A percentile compares a stretch with the other conserved stretches of the same genome.
These are phyloP conservation scores for Zaprionus inermis DNA, from an alignment of 1,140 invertebrate species.

Conservation along the genomic window DNA sequence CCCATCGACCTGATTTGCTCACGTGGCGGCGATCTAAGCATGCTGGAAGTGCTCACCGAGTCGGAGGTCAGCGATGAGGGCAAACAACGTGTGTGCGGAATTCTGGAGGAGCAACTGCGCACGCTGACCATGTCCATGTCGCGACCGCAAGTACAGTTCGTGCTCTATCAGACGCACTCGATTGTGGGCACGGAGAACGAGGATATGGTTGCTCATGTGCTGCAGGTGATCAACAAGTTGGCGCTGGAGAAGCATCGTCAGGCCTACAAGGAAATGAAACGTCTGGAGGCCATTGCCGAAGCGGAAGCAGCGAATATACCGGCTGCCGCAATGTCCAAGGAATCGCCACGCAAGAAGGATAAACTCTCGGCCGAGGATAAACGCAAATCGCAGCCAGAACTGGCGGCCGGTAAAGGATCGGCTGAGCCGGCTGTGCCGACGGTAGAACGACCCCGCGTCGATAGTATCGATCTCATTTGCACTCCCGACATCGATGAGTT, in stretches of 20 bases:
- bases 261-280: constrained; percentile 69
- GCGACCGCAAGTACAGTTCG: constrained; percentile 89
- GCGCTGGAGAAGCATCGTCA: constrained; percentile 87
- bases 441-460: constrained; percentile 43
- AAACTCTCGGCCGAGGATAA: constrained; percentile 55
- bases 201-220: constrained; percentile 86
- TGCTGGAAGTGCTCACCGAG: constrained; percentile 88
- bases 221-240: constrained; percentile 87
- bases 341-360: constrained; percentile 73
- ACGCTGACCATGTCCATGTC: constrained; percentile 88
- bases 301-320: constrained; percentile 76
- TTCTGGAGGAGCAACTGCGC: constrained; percentile 88
- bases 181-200: constrained; percentile 88
- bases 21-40: constrained; percentile 88
- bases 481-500: constrained; percentile 90
- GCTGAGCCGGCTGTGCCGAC: neutral
- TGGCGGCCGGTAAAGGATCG: constrained; percentile 16
- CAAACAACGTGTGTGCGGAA: constrained; percentile 86
- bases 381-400: constrained; percentile 50
- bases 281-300: constrained; percentile 75
- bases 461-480: constrained; percentile 68
- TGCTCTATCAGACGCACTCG: constrained; percentile 89
- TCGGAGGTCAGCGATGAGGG: constrained; percentile 87
- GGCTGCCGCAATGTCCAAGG: constrained; percentile 68
- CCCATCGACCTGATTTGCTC: constrained; percentile 89